phyloP scores from a whole-genome alignment of 2,113 vertebrate genomes.

The Indicator maculatus region DNA sequence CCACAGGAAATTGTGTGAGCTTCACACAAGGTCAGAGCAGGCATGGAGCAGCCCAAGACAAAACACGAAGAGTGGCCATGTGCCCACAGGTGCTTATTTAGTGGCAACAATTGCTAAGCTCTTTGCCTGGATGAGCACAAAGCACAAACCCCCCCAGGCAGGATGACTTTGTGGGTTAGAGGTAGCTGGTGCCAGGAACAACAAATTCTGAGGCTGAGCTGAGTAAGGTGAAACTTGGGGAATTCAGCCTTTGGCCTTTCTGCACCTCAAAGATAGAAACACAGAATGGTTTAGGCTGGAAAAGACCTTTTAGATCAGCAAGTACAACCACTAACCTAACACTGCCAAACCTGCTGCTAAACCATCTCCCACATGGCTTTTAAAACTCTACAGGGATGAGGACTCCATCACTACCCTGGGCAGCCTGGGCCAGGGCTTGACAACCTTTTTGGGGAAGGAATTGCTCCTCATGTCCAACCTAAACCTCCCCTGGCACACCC shows the following conservation, averaged over 20 bases:
- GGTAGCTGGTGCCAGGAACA: not conserved
- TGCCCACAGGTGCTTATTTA: not conserved
- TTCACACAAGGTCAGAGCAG: fast-evolving
- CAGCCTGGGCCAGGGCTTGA: no score
- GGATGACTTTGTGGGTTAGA: fast-evolving
- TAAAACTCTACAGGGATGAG: no score
- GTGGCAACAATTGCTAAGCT: not conserved
- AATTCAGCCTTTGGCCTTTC: not conserved
- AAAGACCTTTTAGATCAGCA: no score
- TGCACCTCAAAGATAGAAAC: not conserved
- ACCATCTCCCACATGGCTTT: no score
- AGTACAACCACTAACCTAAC: no score
- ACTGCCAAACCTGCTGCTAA: no score
- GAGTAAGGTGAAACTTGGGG: not conserved
- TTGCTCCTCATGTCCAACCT: no score
- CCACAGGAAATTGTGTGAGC: fast-evolving
- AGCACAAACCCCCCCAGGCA: not conserved
- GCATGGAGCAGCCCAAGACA: not conserved
- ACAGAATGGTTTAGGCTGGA: no score
- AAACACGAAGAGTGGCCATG: fast-evolving
- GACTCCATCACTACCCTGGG: no score
- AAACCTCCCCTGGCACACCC: no score
- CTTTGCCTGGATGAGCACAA: not conserved
- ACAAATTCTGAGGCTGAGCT: fast-evolving
- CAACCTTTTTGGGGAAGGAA: no score